Evolutionary conservation across 2,888 invertebrate genomes (phyloP), one percentile per base, ranked within the genome.

Genomic region (Pandemis heparana): DNA sequence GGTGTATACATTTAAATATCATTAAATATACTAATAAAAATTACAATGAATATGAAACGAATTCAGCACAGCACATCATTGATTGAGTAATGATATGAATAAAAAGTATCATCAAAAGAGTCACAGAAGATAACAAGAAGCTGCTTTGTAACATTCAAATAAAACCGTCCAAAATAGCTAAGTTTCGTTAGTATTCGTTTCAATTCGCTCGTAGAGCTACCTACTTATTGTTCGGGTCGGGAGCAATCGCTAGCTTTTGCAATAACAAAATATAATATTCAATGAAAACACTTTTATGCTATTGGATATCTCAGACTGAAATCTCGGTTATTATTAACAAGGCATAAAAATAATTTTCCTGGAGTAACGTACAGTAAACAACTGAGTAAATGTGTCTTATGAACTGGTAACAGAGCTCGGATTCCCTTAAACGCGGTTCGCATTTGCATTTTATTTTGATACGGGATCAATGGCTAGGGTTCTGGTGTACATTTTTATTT

Each of bases 271-370:
- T 41, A 56, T 38, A 23, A 67, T 56, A 56, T 67, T 67, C 53
- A 67, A 67, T 56, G 66, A 67, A 67, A 67, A 67, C 53, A 67
- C 32, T 41, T 56, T 8, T 10, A 38, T 67, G 66, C 39, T 67
- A 56, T 56, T 46, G 66, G 14, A 67, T 32, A 67, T 48, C 9
- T 56, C 66, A 41, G 66, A 65, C 23, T 23, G 62, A 65, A 51
- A 65, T 46, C 48, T 48, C 38, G 43, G 48, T 64, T 51, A 64
- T 46, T 63, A 39, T 56, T 38, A 67, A 56, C 32, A 9, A 51
- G 38, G 56, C n/a, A 23, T 56, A 56, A 53, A 39, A 56, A 39
- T 56, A 66, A 63, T 63, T 18, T 67, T 56, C 23, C 66, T 8
- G 18, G 12, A 23, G 14, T 41, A 14, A 67, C 8, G 14, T 64